Conservation (phyloP, 2,113 vertebrate genomes). For the Actenoides hombroni region DNA sequence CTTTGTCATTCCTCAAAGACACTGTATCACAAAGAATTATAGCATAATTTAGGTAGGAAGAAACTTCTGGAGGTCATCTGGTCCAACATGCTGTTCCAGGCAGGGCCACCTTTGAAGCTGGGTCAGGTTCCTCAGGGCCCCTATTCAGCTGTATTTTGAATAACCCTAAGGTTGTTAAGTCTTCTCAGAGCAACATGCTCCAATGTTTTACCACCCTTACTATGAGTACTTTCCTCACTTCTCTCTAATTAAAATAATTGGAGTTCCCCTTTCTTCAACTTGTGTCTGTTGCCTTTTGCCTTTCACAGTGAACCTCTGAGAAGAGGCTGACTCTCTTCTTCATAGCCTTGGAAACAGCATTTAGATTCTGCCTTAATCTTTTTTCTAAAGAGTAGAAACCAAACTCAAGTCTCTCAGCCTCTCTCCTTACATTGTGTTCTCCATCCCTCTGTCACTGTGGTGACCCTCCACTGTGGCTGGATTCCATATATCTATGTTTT, state of each 20-base stretch:
- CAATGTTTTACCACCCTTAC: not conserved
- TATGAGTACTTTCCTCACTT: not conserved
- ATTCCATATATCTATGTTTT: not conserved
- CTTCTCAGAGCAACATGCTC: not conserved
- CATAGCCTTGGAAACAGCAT: not conserved
- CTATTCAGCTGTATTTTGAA: not conserved
- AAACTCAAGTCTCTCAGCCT: not conserved
- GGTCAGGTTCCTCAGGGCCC: not conserved
- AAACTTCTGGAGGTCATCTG: not conserved
- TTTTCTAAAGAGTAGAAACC: not conserved
- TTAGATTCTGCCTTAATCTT: not conserved
- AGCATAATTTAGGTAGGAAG: not conserved
- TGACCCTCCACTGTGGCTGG: not conserved
- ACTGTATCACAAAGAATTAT: not conserved
- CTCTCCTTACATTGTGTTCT: fast-evolving
- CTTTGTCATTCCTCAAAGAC: conserved; percentile 26
- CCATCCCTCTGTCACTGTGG: not conserved
- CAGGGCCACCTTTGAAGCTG: not conserved
- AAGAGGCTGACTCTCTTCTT: not conserved
- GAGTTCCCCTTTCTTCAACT: not conserved
- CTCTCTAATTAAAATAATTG: not conserved
- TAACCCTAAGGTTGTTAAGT: not conserved
- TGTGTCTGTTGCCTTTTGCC: not conserved
- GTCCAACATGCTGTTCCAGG: not conserved
- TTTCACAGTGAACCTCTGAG: not conserved